Conservation (phyloP, 2,888 invertebrate species). For the Nemoura dubitans region DNA sequence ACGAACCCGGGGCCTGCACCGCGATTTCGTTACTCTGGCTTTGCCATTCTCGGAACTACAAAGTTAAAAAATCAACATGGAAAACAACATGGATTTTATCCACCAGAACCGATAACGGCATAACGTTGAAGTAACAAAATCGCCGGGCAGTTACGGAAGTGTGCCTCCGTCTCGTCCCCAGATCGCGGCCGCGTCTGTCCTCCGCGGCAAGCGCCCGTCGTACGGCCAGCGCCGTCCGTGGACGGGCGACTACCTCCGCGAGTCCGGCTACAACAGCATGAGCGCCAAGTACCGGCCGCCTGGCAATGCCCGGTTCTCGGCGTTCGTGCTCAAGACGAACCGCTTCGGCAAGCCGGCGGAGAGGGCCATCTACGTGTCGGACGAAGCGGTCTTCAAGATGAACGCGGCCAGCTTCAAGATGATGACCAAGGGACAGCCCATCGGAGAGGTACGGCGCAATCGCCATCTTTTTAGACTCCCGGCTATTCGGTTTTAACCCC, state of each 20-base stretch:
- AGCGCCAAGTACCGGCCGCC: slow-evolving; percentile 56
- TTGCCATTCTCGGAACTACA: too few relatives aligned
- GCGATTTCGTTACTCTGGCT: too few relatives aligned
- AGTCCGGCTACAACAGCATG: slow-evolving; percentile 73
- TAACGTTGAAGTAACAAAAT: too few relatives aligned
- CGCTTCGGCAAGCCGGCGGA: slow-evolving; percentile 83
- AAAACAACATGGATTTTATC: too few relatives aligned
- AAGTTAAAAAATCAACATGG: too few relatives aligned
- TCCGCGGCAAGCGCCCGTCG: slow-evolving; percentile 71
- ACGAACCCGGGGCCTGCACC: too few relatives aligned
- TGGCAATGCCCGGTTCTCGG: slow-evolving; percentile 69
- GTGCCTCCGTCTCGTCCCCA: slow-evolving; percentile 50
- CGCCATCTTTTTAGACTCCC: too few relatives aligned
- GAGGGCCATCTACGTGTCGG: slow-evolving; percentile 88
- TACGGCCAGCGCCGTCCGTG: slow-evolving; percentile 84
- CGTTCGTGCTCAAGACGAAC: slow-evolving; percentile 75
- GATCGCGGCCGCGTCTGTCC: slow-evolving; percentile 77
- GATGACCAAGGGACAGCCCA: slow-evolving; percentile 84
- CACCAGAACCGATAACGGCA: too few relatives aligned
- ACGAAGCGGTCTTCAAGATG: slow-evolving; percentile 85
- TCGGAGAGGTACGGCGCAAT: slow-evolving; percentile 73
- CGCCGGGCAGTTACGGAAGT: not conserved
- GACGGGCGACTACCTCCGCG: slow-evolving; percentile 84
- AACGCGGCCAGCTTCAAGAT: slow-evolving; percentile 87
- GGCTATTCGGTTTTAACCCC: too few relatives aligned